Evolutionary conservation across 2,797 vertebrate species (phyloP), one percentile per base, ranked within the genome.

Genomic region (Phalloptychus januarius): DNA sequence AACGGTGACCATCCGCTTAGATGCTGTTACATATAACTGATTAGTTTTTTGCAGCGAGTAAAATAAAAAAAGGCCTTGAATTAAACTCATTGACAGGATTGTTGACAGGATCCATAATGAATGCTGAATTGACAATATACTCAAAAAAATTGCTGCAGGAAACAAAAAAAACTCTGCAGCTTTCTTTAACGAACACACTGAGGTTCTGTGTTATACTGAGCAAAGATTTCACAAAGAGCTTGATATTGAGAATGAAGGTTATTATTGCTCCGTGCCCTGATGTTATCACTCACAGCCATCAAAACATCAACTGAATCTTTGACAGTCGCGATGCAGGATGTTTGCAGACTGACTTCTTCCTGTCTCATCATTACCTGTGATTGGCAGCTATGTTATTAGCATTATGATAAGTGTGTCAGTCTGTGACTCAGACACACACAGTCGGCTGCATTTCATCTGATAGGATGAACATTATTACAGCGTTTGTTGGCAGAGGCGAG

Each of bases 291-390:
- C 75, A 78, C 11, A 80, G 72, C 63, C 45, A 42, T 86, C 65
- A 8, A 54, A 58, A 52, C 42, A 45, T 78, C 71, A 45, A 42
- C 31, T 0, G 72, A 70, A 67, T 84, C 73, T 73, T 40, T 79
- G 75, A 77, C 79, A 83, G 67, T 42, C 12, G 45, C 44, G 69
- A 79, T 44, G 13, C 33, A 7, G 52, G 77, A 83, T 76, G 79
- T 85, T 78, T 65, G 70, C 77, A 63, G 74, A 67, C 81, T 79
- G 75, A 77, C 65, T 78, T 65, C 72, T 72, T 79, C 83, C 79
- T 71, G 75, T 71, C 73, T 77, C 52, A 77, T 79, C 75, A 75
- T 76, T 84, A 86, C 76, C 80, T 76, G 72, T 81, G 82, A 86
- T 31, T 85, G 83, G 58, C 78, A 85, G 61, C 46, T 77, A 63